Evolutionary conservation across 2,797 vertebrate species (phyloP), one percentile per base, ranked within the genome.

Genomic region (Pangasius larnaudii): DNA sequence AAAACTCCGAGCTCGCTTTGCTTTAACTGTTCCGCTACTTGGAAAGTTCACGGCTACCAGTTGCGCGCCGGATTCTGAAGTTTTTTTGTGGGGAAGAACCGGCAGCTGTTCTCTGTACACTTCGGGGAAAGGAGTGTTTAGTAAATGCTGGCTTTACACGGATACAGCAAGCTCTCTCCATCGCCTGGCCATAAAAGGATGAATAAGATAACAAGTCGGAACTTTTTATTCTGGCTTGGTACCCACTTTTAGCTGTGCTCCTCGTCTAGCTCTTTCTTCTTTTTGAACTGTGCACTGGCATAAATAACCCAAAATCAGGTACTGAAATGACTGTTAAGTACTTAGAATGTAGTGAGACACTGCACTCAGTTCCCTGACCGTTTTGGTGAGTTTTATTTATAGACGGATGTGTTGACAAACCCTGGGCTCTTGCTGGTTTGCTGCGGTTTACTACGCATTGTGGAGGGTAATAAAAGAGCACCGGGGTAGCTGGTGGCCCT

Each of bases 41-140:
- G 80, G 16, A 90, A 91, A 90, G 85, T 90, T 89, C 83, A 74
- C 19, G 5, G 84, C 85, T 75, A 89, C 88, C 91, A 88, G 88
- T 86, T 90, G 89, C 90, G 90, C 90, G 58, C 87, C 33, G 58
- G 71, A 82, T 65, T 53, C 18, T 9, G 30, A 75, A 85, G 71
- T 84, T 69, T 36, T 1, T 84, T 82, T 24, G 42, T 30, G 16
- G 39, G 7, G 27, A 67, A 13, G 14, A 51, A 67, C 39, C 36
- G 7, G 24, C 18, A 67, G 81, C n/a, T 84, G 63, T 36, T 27
- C 18, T 24, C 46, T 1, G 9, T 69, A 2, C 80, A n/a, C 82
- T 84, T 24, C 33, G 16, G 1, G 0, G 19, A 53, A 36, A 51
- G 11, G 16, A 22, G 63, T 36, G 61, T 53, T 84, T 24, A 8